A percentile compares a stretch with the other conserved stretches of the same genome.
Evolutionary conservation across 2,113 vertebrate species (phyloP).

Genomic region (Ibidorhyncha struthersii): DNA sequence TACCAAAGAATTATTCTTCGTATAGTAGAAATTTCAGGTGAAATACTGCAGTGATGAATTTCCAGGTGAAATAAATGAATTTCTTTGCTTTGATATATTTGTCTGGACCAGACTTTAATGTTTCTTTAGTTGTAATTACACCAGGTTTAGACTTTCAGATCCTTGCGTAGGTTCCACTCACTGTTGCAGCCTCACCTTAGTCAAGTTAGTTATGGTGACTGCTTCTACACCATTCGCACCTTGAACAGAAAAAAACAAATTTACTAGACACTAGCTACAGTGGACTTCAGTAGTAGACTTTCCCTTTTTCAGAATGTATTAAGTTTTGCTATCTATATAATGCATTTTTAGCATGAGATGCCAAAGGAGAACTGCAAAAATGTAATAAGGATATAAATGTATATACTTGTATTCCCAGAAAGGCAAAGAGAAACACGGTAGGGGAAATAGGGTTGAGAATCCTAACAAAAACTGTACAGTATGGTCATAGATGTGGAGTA

Average conservation of each 20-base stretch:
- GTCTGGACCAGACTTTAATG: neutral
- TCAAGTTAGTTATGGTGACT: neutral
- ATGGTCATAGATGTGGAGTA: neutral
- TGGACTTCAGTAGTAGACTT: neutral
- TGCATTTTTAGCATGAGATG: neutral
- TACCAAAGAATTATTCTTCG: neutral
- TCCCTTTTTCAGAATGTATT: neutral
- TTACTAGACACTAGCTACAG: neutral
- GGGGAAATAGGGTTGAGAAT: neutral
- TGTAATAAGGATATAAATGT: neutral
- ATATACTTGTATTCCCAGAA: neutral
- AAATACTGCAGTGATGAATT: neutral
- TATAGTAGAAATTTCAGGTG: neutral
- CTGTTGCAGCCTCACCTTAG: neutral
- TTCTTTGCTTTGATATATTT: neutral
- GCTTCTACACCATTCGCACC: neutral
- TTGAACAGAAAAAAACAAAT: neutral
- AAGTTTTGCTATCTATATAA: neutral
- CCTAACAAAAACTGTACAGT: no score
- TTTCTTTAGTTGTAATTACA: neutral
- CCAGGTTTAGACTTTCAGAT: neutral
- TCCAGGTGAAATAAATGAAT: neutral
- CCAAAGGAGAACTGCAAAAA: neutral
- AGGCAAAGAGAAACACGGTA: neutral
- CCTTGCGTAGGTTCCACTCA: neutral